These are phyloP conservation scores for Philotrypesis tridentata DNA, from an alignment of 1,140 invertebrate genomes.

Conservation along the genomic window DNA sequence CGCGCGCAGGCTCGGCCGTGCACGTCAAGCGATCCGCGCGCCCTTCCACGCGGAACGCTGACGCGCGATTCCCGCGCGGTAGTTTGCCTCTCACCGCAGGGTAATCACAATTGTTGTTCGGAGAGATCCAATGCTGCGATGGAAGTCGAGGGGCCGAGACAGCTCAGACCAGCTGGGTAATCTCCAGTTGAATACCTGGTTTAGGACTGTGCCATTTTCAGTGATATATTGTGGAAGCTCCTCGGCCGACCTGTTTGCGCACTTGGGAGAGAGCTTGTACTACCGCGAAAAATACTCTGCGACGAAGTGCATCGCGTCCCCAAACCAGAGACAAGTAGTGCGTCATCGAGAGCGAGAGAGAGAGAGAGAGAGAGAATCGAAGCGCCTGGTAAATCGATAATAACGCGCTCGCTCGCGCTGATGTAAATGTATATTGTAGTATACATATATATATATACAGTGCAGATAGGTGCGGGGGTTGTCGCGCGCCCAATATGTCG, in stretches of 20 bases:
- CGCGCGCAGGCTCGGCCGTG: background rate
- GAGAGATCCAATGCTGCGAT: slow-evolving; percentile 12
- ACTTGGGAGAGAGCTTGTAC: no score
- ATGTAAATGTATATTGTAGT: background rate
- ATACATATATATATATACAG: background rate
- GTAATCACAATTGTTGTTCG: slow-evolving; percentile 38
- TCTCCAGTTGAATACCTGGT: no score
- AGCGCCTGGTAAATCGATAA: slow-evolving; percentile 33
- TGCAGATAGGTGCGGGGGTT: background rate
- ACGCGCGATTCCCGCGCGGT: background rate
- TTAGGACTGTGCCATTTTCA: no score
- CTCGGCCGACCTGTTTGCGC: no score
- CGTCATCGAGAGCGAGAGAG: background rate
- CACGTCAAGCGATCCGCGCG: background rate
- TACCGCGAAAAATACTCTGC: no score
- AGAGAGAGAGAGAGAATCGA: slow-evolving; percentile 9
- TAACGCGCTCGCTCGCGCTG: slow-evolving; percentile 6
- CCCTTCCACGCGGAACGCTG: background rate
- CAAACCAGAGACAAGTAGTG: background rate
- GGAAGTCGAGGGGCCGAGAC: background rate
- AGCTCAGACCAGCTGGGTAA: no score
- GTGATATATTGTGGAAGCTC: no score
- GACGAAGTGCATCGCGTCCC: background rate
- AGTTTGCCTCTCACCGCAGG: background rate
- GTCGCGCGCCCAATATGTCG: background rate